Percentiles rank a stretch among this genome's conserved stretches.
Conservation (phyloP, 30 jellyfish, hydroid and myxozoan species). For the Pseudorhiza aurosa region DNA sequence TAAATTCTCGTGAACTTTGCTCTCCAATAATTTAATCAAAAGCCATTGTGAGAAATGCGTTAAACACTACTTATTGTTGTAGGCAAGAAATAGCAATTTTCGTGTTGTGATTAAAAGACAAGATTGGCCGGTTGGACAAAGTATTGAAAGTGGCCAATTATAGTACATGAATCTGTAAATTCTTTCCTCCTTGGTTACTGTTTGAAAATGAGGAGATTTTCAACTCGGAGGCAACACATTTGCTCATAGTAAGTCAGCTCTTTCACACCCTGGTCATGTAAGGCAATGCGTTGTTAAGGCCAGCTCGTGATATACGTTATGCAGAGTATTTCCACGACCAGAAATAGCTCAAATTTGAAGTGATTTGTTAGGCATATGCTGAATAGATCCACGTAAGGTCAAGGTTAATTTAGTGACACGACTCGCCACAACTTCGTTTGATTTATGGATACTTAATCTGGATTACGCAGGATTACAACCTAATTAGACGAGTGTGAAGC, state of each 20-base stretch:
- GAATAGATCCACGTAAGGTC: slow-evolving; percentile 14
- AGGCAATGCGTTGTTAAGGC: not conserved
- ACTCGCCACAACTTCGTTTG: slow-evolving; percentile 13
- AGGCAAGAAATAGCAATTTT: no score
- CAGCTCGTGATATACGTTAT: no score
- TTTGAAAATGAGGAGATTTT: not conserved
- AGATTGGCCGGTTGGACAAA: no score
- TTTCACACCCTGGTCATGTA: slow-evolving; percentile 43
- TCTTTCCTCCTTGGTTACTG: no score
- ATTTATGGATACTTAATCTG: slow-evolving; percentile 14
- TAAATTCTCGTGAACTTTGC: no score
- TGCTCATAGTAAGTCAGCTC: slow-evolving; percentile 25
- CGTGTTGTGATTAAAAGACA: no score
- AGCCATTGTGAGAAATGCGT: no score
- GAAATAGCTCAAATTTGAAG: slow-evolving; percentile 8
- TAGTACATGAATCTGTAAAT: no score
- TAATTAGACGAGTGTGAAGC: not conserved
- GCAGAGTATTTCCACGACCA: no score
- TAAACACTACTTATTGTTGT: no score
- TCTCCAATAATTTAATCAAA: no score
- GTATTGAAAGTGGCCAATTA: no score
- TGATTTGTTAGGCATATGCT: slow-evolving; percentile 15
- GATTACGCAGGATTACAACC: slow-evolving; percentile 20
- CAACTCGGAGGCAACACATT: not conserved
- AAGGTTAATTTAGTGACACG: slow-evolving; percentile 41